Evolutionary conservation across 1,140 invertebrate genomes (phyloP), one percentile per base, ranked within the genome.

Genomic region (Papilio polyxenes): DNA sequence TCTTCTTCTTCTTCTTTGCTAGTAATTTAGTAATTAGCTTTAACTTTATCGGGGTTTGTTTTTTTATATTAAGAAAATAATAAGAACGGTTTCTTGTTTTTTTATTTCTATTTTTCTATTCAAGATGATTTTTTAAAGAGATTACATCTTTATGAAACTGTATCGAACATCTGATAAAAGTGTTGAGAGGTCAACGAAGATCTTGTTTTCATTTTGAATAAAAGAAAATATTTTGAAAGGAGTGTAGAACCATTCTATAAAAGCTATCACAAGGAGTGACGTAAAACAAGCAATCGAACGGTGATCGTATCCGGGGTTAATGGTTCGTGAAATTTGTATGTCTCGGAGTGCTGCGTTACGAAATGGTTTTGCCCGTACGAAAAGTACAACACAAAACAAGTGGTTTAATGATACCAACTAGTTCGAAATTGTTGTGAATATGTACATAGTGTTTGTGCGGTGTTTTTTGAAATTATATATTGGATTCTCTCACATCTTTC

Each of bases 231-330:
- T 72, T 72, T 72, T 31, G 13, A 72, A 7, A 72, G 65, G 65
- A 72, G 65, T 72, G 31, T 37, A 40, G 62, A 40, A 11, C 65
- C 65, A 31, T 72, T 72, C 13, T 37, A 31, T 72, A 15, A 37
- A 72, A 72, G 65, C 65, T 72, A 72, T 72, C 65, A 72, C 23
- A 72, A 72, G 65, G 65, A 72, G 65, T 72, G 23, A 72, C 65
- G 31, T 72, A 72, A 72, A 72, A 72, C 65, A 72, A 72, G 65
- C 65, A 72, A 72, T 72, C 65, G 65, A 72, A 72, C 65, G 65
- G 65, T 72, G 65, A 72, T 72, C 65, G 65, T 40, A 72, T 72
- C 65, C 65, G 31, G 65, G 31, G 65, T 72, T 72, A 72, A 72
- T 72, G 65, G 65, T 40, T 72, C 65, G 65, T 72, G 65, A 72